Evolutionary conservation across 2,888 invertebrate species (phyloP).

Genomic region (Marronus borbonicus): DNA sequence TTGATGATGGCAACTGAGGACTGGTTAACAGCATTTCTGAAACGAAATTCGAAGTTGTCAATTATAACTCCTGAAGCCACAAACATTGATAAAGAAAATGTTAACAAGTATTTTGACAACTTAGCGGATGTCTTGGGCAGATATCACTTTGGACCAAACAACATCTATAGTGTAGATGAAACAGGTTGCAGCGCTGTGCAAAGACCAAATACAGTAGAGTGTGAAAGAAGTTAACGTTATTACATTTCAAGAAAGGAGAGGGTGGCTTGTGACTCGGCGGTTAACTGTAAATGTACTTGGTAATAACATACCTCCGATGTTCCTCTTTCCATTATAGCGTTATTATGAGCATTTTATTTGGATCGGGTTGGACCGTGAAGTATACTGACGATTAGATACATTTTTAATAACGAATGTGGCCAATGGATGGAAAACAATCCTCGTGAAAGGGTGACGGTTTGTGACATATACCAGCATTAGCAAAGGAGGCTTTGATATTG

Average conservation of each 20-base stretch:
- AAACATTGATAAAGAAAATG: too few relatives aligned
- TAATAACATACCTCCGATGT: not conserved
- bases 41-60: too few relatives aligned
- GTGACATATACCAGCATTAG: not conserved
- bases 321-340: too few relatives aligned
- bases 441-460: not conserved
- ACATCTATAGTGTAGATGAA: not conserved
- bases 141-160: not conserved
- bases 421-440: not conserved
- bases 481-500: not conserved
- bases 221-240: not conserved
- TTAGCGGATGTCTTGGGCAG: too few relatives aligned
- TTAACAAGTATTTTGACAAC: too few relatives aligned
- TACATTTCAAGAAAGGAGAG: not conserved
- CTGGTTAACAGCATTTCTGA: too few relatives aligned
- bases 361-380: not conserved
- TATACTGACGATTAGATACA: not conserved
- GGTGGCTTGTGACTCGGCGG: not conserved
- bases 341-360: too few relatives aligned
- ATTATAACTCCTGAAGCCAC: too few relatives aligned
- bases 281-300: not conserved
- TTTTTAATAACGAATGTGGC: not conserved
- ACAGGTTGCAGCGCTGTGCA: not conserved
- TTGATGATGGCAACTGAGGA: too few relatives aligned
- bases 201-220: not conserved